A percentile compares a stretch with the other conserved stretches of the same genome.
Evolutionary conservation across 2,888 invertebrate genomes (phyloP).

Genomic region (Andrena hattorfiana): DNA sequence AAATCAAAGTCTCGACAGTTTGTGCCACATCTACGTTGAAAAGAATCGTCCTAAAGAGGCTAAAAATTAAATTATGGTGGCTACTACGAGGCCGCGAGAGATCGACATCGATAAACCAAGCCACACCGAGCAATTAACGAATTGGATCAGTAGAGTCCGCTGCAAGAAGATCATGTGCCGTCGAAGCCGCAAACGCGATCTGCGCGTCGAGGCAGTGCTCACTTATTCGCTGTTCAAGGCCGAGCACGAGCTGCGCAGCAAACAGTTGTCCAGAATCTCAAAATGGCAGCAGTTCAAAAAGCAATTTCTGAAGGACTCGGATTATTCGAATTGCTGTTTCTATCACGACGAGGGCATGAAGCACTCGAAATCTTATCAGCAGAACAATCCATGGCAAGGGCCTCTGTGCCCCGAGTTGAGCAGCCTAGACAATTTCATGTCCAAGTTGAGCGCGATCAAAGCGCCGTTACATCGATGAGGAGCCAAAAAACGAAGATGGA

Average conservation of each 20-base stretch:
- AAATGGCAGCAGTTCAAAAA: constrained; percentile 86
- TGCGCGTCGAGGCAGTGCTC: constrained; percentile 89
- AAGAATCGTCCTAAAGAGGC: background rate
- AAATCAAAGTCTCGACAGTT: background rate
- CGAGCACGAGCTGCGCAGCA: constrained; percentile 87
- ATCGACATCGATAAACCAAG: constrained; percentile 72
- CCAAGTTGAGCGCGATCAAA: constrained; percentile 88
- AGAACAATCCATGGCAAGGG: constrained; percentile 72
- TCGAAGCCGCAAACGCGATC: constrained; percentile 87
- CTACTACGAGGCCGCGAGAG: constrained; percentile 65
- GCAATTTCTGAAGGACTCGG: constrained; percentile 58
- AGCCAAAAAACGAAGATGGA: background rate
- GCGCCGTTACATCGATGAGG: constrained; percentile 83
- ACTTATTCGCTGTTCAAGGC: constrained; percentile 87
- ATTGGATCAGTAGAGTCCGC: constrained; percentile 89
- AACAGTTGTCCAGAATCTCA: constrained; percentile 88
- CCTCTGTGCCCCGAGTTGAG: constrained; percentile 87
- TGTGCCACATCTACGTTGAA: background rate
- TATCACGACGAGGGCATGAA: constrained; percentile 34
- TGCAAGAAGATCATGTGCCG: constrained; percentile 87
- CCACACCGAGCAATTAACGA: constrained; percentile 76
- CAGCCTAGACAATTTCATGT: constrained; percentile 89
- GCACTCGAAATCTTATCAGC: constrained; percentile 17
- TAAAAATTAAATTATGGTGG: constrained; percentile 63
- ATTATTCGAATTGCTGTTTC: constrained; percentile 45